phyloP scores from a whole-genome alignment of 2,888 invertebrate species.

The Lacanobia oleracea region DNA sequence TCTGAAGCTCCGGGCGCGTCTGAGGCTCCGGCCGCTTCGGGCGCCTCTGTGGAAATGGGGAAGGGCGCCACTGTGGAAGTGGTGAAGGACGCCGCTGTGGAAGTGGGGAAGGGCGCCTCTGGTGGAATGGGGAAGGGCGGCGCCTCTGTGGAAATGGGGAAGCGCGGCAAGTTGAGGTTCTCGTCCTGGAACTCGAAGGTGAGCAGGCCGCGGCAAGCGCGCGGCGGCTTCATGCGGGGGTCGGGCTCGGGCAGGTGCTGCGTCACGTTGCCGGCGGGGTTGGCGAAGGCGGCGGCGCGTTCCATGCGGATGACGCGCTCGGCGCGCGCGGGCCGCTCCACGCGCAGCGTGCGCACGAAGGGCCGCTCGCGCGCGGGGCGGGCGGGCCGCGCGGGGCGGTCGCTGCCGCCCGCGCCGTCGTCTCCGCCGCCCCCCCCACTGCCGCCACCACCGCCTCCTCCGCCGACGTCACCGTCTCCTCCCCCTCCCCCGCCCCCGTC shows the following conservation, averaged over 20 bases:
- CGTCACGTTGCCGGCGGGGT: conserved; percentile 17
- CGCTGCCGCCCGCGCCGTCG: conserved; percentile 28
- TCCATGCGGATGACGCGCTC: conserved; percentile 29
- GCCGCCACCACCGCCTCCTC: conserved; percentile 29
- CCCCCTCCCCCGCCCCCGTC: conserved; percentile 36
- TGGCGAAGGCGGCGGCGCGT: conserved; percentile 22
- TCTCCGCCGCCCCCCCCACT: conserved; percentile 63
- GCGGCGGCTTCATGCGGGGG: conserved; percentile 31
- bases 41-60: too few species aligned
- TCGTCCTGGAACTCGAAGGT: conserved; percentile 73
- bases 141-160: neutral
- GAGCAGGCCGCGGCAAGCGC: conserved; percentile 67
- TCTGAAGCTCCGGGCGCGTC: too few species aligned
- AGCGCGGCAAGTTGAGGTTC: conserved; percentile 9
- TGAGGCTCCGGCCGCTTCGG: too few species aligned
- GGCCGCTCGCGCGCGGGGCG: conserved; percentile 20
- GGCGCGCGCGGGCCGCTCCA: conserved; percentile 39
- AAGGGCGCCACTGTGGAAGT: too few species aligned
- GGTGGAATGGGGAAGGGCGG: too few species aligned
- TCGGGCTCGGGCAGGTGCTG: conserved; percentile 40
- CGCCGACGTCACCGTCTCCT: conserved; percentile 33
- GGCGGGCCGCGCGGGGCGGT: conserved; percentile 7
- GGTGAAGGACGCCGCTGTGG: too few species aligned
- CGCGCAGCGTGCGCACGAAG: conserved; percentile 23
- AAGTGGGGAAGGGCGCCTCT: too few species aligned